These are phyloP conservation scores for Habrosyne pyritoides DNA, from an alignment of 2,888 invertebrate genomes.

Conservation along the genomic window DNA sequence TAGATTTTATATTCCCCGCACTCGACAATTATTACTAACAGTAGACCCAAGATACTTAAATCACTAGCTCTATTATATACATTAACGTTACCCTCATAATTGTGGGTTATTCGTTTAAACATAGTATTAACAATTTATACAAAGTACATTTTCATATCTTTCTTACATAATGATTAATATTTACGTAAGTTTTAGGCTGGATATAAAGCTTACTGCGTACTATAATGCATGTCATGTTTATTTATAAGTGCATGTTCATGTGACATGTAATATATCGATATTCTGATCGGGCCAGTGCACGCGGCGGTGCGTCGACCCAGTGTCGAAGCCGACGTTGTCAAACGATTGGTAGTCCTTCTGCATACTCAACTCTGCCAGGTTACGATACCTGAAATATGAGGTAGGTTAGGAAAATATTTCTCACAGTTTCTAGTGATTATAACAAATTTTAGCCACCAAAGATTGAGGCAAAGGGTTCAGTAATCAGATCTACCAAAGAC, in stretches of 20 bases:
- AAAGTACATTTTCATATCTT: not conserved
- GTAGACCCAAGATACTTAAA: not conserved
- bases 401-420: too few relatives aligned
- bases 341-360: conserved; percentile 80
- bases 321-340: conserved; percentile 86
- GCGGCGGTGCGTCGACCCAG: conserved; percentile 85
- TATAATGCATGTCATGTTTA: not conserved
- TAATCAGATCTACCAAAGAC: too few relatives aligned
- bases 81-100: not conserved
- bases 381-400: conserved; percentile 60
- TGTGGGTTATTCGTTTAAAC: not conserved
- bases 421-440: too few relatives aligned
- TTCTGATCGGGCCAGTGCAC: conserved; percentile 88
- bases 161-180: too few relatives aligned
- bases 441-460: too few relatives aligned
- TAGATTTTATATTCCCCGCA: not conserved
- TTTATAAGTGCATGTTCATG: conserved; percentile 26
- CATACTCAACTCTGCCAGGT: conserved; percentile 73
- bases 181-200: not conserved
- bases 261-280: conserved; percentile 66
- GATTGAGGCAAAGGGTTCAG: too few relatives aligned
- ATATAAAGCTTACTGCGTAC: not conserved
- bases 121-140: not conserved
- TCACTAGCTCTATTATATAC: not conserved
- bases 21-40: not conserved